Evolutionary conservation across 2,888 invertebrate species (phyloP).

Genomic region (Apodemia duryi): DNA sequence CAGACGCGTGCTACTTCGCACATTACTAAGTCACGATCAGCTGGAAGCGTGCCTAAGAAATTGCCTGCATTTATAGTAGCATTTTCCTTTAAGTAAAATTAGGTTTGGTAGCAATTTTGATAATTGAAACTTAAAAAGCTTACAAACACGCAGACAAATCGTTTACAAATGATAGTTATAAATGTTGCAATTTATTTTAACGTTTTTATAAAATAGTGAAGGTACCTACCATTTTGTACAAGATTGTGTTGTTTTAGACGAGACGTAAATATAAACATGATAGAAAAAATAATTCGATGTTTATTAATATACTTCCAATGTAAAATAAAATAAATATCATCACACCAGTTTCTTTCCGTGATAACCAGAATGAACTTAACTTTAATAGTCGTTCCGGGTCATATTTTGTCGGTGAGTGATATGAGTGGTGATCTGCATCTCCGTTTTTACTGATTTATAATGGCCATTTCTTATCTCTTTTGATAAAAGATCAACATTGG

Average conservation of each 20-base stretch:
- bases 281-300: too few species aligned
- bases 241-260: background rate
- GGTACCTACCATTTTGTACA: background rate
- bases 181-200: conserved; percentile 2
- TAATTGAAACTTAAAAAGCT: conserved; percentile 32
- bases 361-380: too few species aligned
- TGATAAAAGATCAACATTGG: too few species aligned
- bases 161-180: conserved; percentile 5
- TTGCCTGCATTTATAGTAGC: conserved; percentile 37
- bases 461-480: too few species aligned
- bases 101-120: conserved; percentile 28
- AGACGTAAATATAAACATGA: background rate
- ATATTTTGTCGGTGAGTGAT: too few species aligned
- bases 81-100: conserved; percentile 34
- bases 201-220: conserved; percentile 1
- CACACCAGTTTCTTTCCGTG: too few species aligned
- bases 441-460: too few species aligned
- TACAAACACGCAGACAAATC: too few species aligned
- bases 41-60: conserved; percentile 46
- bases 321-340: too few species aligned
- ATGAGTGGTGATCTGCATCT: background rate
- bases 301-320: too few species aligned
- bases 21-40: conserved; percentile 51
- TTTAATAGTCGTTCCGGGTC: background rate
- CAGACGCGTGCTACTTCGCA: conserved; percentile 55